Base-by-base conservation (phyloP, 2,113 vertebrate species). In the Grammomys dolichurus region DNA sequence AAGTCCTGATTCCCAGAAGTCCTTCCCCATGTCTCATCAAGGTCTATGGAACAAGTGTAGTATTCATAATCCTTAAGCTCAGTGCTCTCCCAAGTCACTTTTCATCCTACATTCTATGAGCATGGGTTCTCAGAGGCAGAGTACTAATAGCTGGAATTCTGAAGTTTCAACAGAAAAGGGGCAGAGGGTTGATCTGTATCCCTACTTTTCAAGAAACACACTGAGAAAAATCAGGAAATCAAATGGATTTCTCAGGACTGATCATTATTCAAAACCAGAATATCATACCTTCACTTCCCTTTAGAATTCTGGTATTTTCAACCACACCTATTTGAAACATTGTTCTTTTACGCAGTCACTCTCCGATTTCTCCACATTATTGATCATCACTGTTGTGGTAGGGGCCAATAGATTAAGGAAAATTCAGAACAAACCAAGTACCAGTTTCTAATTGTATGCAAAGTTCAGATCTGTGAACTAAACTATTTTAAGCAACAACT, bases 321-420 rank as follows among this genome's bases (percentile, higher is more conserved):
- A 80, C 24, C 22, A 46, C 6, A 8, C 54, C 28, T 88, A 63
- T 81, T 58, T 36, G 65, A 69, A 96, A 92, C 0, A 1, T n/a
- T 81, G 95, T 19, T 26, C 16, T 40, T 85, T 90, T 93, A 94
- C n/a, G 48, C 67, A 48, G 89, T 85, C 63, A 80, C 22, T 76
- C 20, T 6, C 69, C 76, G 84, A 67, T 97, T 98, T 95, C 85
- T 97, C 97, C 98, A 97, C 77, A 95, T 98, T 98, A 98, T 96
- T 0, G 69, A 94, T 97, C 82, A 48, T 86, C 33, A 87, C 72
- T 22, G 5, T 14, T 81, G 92, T 80, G 78, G n/a, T 89, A 95
- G 97, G 78, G 95, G 92, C 89, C 54, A 84, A 95, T 77, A 95
- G 89, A 92, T 75, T 69, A 81, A 97, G 85, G 11, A 14, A 11